Evolutionary conservation across 2,113 vertebrate genomes (phyloP).

Genomic region (Dolichotis patagonum): DNA sequence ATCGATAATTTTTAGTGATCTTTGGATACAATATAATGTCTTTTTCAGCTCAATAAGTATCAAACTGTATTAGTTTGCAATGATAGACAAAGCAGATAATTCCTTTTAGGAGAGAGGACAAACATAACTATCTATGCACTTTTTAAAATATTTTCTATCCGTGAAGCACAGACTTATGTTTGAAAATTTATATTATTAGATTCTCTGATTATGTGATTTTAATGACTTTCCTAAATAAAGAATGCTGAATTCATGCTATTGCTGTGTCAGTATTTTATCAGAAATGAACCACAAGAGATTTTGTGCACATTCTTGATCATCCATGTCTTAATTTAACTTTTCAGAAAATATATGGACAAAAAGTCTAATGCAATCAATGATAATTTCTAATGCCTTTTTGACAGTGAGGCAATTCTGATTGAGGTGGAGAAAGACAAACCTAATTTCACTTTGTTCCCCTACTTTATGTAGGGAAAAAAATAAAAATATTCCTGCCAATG

Average conservation of each 20-base stretch:
- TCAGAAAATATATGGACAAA: background rate
- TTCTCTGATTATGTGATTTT: background rate
- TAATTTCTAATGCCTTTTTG: background rate
- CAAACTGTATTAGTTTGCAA: background rate
- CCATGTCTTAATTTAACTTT: background rate
- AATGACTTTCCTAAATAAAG: background rate
- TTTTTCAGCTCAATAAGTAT: constrained; percentile 27
- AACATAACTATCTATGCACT: background rate
- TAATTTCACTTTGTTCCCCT: background rate
- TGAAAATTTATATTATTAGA: background rate
- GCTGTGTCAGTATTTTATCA: background rate
- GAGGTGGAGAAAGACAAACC: background rate
- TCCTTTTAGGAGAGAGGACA: background rate
- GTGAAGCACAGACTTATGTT: background rate
- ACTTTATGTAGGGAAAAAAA: background rate
- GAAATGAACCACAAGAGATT: background rate
- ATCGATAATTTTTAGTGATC: constrained; percentile 2
- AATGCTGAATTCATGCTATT: background rate
- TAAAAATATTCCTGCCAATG: background rate
- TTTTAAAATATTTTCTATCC: background rate
- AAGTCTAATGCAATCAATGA: background rate
- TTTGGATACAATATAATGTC: constrained; percentile 19
- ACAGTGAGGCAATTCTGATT: too few species aligned
- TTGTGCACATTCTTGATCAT: background rate
- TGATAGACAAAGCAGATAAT: background rate